Evolutionary conservation across 2,888 invertebrate genomes (phyloP), one percentile per base, ranked within the genome.

Genomic region (Lordiphosa andalusiaca): DNA sequence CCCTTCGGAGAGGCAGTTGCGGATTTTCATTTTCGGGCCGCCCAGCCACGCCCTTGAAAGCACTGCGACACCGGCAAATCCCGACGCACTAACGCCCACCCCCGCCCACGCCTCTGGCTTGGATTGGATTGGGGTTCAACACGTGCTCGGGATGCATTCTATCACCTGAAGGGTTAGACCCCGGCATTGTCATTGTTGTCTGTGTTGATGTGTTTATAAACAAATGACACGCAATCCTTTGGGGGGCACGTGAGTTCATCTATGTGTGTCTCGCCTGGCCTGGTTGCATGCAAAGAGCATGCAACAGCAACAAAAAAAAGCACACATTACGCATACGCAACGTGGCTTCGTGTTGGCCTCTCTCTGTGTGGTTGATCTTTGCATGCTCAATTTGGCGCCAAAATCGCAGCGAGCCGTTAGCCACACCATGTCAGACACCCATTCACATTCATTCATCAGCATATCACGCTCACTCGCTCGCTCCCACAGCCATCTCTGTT

Each of bases 141-240:
- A 44, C 44, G 44, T 44, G 44, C 16, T 33, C 33, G 10, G 44
- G 44, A 44, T 44, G 44, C 44, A 44, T 44, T 44, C 39, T 23
- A 16, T 33, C 13, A 13, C 3, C 46, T 30, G 30, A 30, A 33
- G 33, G 44, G 42, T 56, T 37, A 44, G 13, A 44, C 33, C 16
- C 16, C 16, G 41, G 35, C 41, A 41, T 30, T 38, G 57, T 19
- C 55, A 13, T 19, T 35, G 51, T 64, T 51, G 42, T 52, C 13
- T 19, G 42, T 53, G 35, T 35, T 73, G 69, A 74, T 78, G 76
- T 84, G 84, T 78, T 87, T 86, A 87, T 86, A 86, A 87, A 86
- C 85, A 86, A 86, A 86, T 86, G 73, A 74, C 86, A 86, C 86
- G 86, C 86, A 86, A 87, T 84, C 69, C 77, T 83, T 78, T 67